Evolutionary conservation across 53 echinoderm and acorn worm species (phyloP).

Genomic region (Stichopus horrens): DNA sequence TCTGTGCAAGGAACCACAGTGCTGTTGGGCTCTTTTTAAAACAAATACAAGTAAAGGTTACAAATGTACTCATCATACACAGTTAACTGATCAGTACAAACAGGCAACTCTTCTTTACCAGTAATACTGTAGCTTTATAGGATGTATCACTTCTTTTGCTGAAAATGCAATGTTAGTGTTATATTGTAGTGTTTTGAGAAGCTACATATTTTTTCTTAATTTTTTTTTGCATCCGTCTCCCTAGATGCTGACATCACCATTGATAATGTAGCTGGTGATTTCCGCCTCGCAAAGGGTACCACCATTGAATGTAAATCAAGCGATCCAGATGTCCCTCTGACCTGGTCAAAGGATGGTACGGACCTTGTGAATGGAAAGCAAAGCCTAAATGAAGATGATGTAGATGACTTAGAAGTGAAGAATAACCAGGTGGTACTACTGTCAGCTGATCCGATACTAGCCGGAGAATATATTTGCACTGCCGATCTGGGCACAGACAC

Average conservation of each 20-base stretch:
- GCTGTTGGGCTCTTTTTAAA: too few relatives aligned
- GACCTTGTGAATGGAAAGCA: background rate
- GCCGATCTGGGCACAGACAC: background rate
- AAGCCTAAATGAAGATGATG: background rate
- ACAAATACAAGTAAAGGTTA: too few relatives aligned
- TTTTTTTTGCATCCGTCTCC: background rate
- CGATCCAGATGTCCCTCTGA: background rate
- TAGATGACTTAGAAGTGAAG: background rate
- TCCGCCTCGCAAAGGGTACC: background rate
- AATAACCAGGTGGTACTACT: background rate
- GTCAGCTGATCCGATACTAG: background rate
- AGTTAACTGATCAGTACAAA: too few relatives aligned
- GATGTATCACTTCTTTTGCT: too few relatives aligned
- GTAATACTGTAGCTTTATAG: too few relatives aligned
- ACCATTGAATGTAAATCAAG: background rate
- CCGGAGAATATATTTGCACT: background rate
- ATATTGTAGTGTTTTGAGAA: too few relatives aligned
- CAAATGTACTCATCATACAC: too few relatives aligned
- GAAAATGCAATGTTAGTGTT: too few relatives aligned
- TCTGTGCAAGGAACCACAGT: too few relatives aligned
- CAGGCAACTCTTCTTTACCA: too few relatives aligned
- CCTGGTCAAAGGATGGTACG: background rate
- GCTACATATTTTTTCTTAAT: background rate
- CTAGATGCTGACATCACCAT: conserved; percentile 1
- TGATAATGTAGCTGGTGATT: background rate